A percentile compares a stretch with the other conserved stretches of the same genome.
Conservation (phyloP, 2,113 vertebrate genomes). For the Macroglossus sobrinus region DNA sequence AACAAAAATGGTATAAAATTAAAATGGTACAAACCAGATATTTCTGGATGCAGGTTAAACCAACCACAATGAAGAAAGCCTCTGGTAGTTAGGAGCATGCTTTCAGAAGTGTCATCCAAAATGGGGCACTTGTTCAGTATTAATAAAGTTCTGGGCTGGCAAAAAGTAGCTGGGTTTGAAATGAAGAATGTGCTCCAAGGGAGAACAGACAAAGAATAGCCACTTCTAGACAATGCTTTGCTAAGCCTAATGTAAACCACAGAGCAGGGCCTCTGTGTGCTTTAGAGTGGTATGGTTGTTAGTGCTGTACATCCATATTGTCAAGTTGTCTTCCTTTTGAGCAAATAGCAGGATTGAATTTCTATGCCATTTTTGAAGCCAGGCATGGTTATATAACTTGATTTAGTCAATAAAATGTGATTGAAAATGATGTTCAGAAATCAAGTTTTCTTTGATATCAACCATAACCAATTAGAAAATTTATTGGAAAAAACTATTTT, state of each 20-base stretch:
- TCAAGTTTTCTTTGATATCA: not conserved
- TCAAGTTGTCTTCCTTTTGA: not conserved
- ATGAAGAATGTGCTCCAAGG: not conserved
- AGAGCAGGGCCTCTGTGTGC: not conserved
- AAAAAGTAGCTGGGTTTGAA: conserved; percentile 3
- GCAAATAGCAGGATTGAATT: not conserved
- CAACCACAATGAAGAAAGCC: not conserved
- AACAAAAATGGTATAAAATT: not conserved
- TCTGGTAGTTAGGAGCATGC: not conserved
- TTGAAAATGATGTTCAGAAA: not conserved
- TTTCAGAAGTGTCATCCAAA: not conserved
- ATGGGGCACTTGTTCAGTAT: not conserved
- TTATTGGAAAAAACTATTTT: not conserved
- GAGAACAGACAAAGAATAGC: not conserved
- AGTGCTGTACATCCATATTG: not conserved
- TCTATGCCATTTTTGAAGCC: not conserved
- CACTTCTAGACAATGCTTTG: not conserved
- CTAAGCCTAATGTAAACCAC: not conserved
- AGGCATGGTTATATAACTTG: not conserved
- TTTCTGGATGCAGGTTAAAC: not conserved
- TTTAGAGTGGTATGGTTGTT: not conserved
- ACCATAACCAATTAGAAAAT: not conserved
- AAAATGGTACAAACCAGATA: not conserved
- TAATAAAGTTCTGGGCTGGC: not conserved
- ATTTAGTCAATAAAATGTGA: not conserved